phyloP scores from a whole-genome alignment of 2,797 vertebrate genomes.

The Tympanoctomys barrerae region DNA sequence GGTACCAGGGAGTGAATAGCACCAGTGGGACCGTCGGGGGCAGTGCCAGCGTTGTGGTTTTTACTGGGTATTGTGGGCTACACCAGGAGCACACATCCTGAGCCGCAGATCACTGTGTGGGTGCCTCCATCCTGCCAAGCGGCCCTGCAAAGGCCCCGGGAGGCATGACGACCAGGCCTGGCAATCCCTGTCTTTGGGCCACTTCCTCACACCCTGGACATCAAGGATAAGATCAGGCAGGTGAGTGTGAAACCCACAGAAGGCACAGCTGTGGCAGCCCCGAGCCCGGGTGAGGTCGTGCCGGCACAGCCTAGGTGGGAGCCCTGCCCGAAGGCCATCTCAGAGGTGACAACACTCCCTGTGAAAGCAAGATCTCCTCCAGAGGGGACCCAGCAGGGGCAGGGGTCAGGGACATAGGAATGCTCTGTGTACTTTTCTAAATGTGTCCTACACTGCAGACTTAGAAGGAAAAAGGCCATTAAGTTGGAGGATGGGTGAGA shows the following conservation, averaged over 20 bases:
- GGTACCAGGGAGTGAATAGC: accelerated
- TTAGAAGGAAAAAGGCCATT: neutral
- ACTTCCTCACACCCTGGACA: neutral
- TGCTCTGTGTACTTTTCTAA: neutral
- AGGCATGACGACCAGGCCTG: neutral
- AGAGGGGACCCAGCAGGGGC: accelerated
- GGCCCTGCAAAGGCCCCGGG: accelerated
- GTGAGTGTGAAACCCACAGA: neutral
- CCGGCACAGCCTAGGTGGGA: accelerated
- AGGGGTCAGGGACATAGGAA: accelerated
- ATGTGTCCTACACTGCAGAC: neutral
- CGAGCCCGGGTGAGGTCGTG: accelerated
- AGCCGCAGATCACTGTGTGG: accelerated
- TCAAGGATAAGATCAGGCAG: neutral
- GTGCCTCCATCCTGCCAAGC: accelerated
- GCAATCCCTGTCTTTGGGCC: neutral
- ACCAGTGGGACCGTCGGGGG: too few relatives aligned
- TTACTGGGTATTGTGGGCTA: accelerated
- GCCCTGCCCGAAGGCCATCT: neutral
- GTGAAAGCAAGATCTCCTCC: accelerated
- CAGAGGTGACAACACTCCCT: accelerated
- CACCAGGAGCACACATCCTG: accelerated
- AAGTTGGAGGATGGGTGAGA: neutral
- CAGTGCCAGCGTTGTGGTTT: accelerated
- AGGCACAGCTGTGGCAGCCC: accelerated